Base-by-base conservation (phyloP, 1,140 invertebrate species). In the Phortica variegata region DNA sequence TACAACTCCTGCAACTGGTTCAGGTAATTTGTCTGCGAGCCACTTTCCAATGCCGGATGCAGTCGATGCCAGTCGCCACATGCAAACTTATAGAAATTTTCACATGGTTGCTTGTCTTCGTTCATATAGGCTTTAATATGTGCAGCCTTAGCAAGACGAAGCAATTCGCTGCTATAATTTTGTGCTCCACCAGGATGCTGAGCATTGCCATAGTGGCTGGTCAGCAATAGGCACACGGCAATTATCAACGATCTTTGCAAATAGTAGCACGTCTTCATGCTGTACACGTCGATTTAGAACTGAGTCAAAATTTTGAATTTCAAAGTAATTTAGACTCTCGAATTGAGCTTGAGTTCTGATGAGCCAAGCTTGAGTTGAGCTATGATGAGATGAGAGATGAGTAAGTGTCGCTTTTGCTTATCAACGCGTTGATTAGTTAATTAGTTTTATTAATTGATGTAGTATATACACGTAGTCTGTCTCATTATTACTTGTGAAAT, bases 101-200 rank as follows among this genome's bases (percentile, higher is more conserved):
- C 76, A 74, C 93, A 97, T 0, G 93, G 91, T 69, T 92, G 82
- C 0, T 82, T 82, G 5, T 72, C 78, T 5, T 73, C 77, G 58
- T 91, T 87, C 85, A 94, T 91, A 60, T 87, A 88, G 49, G 84
- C 82, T 51, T 81, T 79, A 83, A 90, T 89, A 54, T 87, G 82
- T 32, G 81, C 80, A 1, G 71, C 60, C 44, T 73, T 74, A 29
- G 70, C 70, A 26, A 70, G 53, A 12, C 70, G 70, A 36, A 73
- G 37, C 16, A 73, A 55, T 8, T 69, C 70, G 18, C 19, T 58
- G n/a, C 60, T 68, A 19, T 73, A 73, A 49, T 73, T 53, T 65
- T 46, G 56, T 45, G 34, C 48, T 48, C 15, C 39, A 46, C 5
- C 23, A 52, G 65, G 57, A 58, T 47, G 23, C 3, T 53, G 7